Evolutionary conservation across 1,140 invertebrate genomes (phyloP), one percentile per base, ranked within the genome.

Genomic region (Drosophila lacteicornis): DNA sequence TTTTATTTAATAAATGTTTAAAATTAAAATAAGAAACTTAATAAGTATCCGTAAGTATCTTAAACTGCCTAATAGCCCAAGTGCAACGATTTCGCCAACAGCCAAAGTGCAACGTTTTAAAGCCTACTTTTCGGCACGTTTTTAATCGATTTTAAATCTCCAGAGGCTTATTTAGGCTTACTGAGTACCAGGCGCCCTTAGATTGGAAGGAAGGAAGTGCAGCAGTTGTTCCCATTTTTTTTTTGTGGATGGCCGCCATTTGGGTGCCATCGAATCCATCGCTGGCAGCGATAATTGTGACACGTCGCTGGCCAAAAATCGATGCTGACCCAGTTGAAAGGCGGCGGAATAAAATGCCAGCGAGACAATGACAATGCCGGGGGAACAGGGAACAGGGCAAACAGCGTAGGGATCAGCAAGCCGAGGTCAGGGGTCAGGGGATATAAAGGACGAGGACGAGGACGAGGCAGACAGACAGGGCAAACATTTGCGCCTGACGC

Each of bases 321-420:
- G 85, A 90, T 90, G 86, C 67, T 90, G 85, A 90, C 85, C 85
- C 79, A 90, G 78, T 90, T 90, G 53, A 84, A 57, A 65, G 68
- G 50, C 76, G 63, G 38, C 46, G 51, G 53, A 74, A 62, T 66
- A 60, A 71, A 73, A 30, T 73, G 59, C 46, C 58, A 51, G 45
- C 13, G 46, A 62, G 63, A 57, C 62, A 76, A 55, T 78, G 75
- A 17, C 55, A 33, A 36, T 66, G 68, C 17, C 42, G 25, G 27
- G 45, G 45, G 15, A 56, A 56, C 53, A 56, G 36, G 36, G 36
- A 40, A 56, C 53, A 56, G 33, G 53, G 53, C 36, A 40, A 13
- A 55, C 51, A 55, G 17, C 51, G 7, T 13, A 56, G 53, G 53
- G 53, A 56, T 56, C 53, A 56, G 53, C 36, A 3, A 40, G 53